These are phyloP conservation scores for Fregetta grallaria DNA, from an alignment of 2,113 vertebrate genomes.

Conservation along the genomic window DNA sequence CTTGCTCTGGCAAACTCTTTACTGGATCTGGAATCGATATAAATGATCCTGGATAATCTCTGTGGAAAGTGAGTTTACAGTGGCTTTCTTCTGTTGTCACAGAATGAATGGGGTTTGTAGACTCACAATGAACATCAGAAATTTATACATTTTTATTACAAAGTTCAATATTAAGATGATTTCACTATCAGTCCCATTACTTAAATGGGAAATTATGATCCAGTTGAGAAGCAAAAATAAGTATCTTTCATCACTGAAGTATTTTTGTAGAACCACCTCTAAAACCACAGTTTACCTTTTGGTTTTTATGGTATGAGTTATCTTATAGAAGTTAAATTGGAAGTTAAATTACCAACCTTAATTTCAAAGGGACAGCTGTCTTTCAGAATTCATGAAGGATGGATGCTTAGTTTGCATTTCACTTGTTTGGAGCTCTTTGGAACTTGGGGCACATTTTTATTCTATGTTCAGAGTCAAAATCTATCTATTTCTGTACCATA, in stretches of 20 bases:
- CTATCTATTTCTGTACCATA: background rate
- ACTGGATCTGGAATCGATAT: background rate
- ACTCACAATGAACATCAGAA: background rate
- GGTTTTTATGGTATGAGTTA: background rate
- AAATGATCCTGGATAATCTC: background rate
- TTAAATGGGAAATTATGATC: background rate
- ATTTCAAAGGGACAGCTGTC: background rate
- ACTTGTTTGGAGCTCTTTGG: background rate
- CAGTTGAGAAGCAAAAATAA: background rate
- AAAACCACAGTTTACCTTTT: background rate
- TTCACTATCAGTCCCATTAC: background rate
- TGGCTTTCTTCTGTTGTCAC: background rate
- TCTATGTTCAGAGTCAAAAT: background rate
- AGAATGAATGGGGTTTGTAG: background rate
- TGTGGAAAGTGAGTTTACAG: background rate
- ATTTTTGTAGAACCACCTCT: background rate
- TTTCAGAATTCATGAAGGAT: background rate
- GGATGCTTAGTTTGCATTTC: background rate
- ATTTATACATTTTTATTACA: background rate
- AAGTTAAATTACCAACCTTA: background rate
- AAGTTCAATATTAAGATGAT: background rate
- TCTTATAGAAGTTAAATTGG: background rate
- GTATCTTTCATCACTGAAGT: background rate
- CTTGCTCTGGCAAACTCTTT: background rate
- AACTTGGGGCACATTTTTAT: background rate